Base-by-base conservation (phyloP, 1,140 invertebrate genomes). In the Macrobrachium rosenbergii region DNA sequence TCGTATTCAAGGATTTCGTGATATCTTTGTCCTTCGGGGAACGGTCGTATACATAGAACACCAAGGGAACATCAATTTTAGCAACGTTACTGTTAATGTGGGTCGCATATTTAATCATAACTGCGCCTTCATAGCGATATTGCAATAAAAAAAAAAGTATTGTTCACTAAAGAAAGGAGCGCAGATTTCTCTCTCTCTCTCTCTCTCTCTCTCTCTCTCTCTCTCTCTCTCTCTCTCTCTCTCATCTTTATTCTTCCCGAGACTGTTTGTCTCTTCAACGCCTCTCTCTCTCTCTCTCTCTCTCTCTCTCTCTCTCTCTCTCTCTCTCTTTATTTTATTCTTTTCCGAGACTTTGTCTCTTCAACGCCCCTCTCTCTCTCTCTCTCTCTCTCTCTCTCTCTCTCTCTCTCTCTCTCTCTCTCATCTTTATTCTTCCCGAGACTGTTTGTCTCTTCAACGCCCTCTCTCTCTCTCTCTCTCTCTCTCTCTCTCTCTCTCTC, bases 201-300 rank as follows among this genome's bases (percentile, higher is more conserved):
- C 79, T 43, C 28, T 67, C 79, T 82, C 79, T 45, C 63, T 43
- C 79, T 67, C 79, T 67, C 79, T 67, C 79, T 82, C 79, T 67
- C 79, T 82, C 62, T 82, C 62, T 8, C 28, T 45, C 62, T 82
- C 79, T 67, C 62, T 67, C 62, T 67, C 63, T 43, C 63, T 45
- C 62, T 67, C 75, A 14, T n/a, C 28, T 28, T 69, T 11, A 69
- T 11, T 11, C 5, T 21, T n/a, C n/a, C n/a, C 14, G 12, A 28
- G n/a, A 10, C 11, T 69, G 28, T n/a, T n/a, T n/a, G n/a, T n/a
- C n/a, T n/a, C n/a, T n/a, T n/a, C n/a, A n/a, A n/a, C n/a, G n/a
- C n/a, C n/a, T n/a, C n/a, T n/a, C n/a, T n/a, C n/a, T n/a, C 1
- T 69, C 10, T 69, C 10, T 11, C 28, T n/a, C n/a, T 17, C 12